phyloP scores from a whole-genome alignment of 2,888 invertebrate species.

The Eilema griseolum region DNA sequence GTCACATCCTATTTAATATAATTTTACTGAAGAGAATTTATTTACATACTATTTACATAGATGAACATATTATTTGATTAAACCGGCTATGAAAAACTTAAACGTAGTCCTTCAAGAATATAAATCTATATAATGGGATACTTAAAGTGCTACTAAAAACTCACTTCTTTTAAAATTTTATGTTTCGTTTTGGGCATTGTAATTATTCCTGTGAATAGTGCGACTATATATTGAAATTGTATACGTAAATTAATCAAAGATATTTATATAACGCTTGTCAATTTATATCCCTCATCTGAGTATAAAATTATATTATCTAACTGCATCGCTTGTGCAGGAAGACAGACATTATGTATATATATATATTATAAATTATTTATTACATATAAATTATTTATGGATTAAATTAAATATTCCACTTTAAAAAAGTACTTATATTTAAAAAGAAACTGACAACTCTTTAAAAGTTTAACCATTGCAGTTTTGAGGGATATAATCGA shows the following conservation, averaged over 20 bases:
- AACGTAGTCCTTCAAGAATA: slow-evolving; percentile 35
- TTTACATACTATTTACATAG: slow-evolving; percentile 64
- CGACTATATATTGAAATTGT: slow-evolving; percentile 25
- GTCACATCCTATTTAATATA: slow-evolving; percentile 65
- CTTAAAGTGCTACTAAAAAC: slow-evolving; percentile 64
- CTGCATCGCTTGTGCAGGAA: not conserved
- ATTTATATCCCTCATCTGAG: not conserved
- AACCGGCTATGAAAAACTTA: slow-evolving; percentile 67
- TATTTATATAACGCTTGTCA: not conserved
- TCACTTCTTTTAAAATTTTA: slow-evolving; percentile 67
- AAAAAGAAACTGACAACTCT: too few relatives aligned
- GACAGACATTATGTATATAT: not conserved
- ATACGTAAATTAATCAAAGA: slow-evolving; percentile 22
- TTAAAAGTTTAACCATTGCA: not conserved
- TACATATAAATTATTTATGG: too few relatives aligned
- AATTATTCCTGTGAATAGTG: slow-evolving; percentile 19
- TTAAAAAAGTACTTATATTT: too few relatives aligned
- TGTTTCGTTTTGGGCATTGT: slow-evolving; percentile 68
- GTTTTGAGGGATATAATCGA: not conserved
- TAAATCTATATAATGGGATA: slow-evolving; percentile 27
- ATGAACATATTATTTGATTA: slow-evolving; percentile 50
- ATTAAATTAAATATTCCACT: too few relatives aligned
- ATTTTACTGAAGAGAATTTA: slow-evolving; percentile 73
- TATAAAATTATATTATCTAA: not conserved
- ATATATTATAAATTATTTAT: too few relatives aligned